Percentiles rank a stretch among this genome's conserved stretches.
These are phyloP conservation scores for Mus pahari DNA, from an alignment of 2,113 vertebrate genomes.

Conservation along the genomic window DNA sequence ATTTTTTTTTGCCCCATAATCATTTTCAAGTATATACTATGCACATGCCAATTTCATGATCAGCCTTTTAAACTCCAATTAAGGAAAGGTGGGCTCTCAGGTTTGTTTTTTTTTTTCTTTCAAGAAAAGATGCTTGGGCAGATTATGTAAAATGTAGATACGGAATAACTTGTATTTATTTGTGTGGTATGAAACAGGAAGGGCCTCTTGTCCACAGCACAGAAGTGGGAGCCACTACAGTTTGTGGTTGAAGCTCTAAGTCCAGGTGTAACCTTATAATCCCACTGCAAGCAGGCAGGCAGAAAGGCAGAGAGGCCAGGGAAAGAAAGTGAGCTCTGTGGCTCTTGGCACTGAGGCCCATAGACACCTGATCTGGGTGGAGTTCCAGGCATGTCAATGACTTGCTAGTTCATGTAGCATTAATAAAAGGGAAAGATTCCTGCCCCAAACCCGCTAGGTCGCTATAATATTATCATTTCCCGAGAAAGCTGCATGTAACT, in stretches of 20 bases:
- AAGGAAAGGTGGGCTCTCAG: conserved; percentile 31
- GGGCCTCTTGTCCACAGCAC: not conserved
- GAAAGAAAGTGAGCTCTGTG: not conserved
- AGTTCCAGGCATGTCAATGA: not conserved
- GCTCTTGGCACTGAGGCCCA: not conserved
- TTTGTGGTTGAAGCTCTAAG: not conserved
- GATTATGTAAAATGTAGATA: not conserved
- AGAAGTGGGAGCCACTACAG: too few relatives aligned
- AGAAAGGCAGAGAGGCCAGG: not conserved
- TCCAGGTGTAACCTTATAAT: not conserved
- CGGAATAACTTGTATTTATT: not conserved
- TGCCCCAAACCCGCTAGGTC: not conserved
- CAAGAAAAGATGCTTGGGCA: not conserved
- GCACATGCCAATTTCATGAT: not conserved
- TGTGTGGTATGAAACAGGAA: not conserved
- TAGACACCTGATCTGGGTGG: not conserved
- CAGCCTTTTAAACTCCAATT: not conserved
- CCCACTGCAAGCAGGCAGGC: not conserved
- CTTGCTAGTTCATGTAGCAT: not conserved
- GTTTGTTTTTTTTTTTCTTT: not conserved
- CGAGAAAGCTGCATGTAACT: not conserved
- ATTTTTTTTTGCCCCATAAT: conserved; percentile 11
- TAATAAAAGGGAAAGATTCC: not conserved
- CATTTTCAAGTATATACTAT: not conserved
- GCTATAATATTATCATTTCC: not conserved